Evolutionary conservation across 2,797 vertebrate genomes (phyloP).

Genomic region (Pantherophis alleghaniensis): DNA sequence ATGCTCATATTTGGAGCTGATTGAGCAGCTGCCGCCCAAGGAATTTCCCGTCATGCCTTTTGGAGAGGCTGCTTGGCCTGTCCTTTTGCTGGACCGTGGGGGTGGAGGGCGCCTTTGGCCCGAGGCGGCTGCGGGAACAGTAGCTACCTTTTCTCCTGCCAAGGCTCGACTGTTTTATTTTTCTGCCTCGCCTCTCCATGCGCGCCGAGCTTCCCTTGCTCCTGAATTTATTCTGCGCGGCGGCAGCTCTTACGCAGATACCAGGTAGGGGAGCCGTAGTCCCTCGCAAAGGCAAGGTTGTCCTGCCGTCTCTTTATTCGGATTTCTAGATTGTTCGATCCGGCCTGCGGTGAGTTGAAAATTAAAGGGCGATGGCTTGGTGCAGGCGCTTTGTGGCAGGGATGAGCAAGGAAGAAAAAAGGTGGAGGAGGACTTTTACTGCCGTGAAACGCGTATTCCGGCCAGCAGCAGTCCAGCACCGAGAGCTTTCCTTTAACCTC

Average conservation of each 20-base stretch:
- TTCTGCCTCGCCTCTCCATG: conserved; percentile 17
- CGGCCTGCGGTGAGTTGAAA: neutral
- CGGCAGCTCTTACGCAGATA: conserved; percentile 32
- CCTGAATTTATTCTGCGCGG: conserved; percentile 39
- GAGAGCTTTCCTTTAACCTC: neutral
- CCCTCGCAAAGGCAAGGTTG: neutral
- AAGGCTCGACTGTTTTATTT: neutral
- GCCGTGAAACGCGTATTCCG: neutral
- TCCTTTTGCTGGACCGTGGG: conserved; percentile 6
- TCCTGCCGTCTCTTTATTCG: neutral
- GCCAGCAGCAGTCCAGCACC: neutral
- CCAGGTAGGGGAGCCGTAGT: conserved; percentile 37
- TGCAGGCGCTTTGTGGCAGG: neutral
- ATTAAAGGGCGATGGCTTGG: neutral
- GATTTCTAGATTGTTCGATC: neutral
- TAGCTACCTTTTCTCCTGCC: neutral
- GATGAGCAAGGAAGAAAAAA: neutral
- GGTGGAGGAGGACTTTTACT: neutral
- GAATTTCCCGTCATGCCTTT: conserved; percentile 86
- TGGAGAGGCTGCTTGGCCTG: conserved; percentile 55
- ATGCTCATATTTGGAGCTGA: conserved; percentile 84
- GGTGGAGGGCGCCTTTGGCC: neutral
- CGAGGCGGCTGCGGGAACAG: neutral
- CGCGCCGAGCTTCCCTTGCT: conserved; percentile 41
- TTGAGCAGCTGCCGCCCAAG: conserved; percentile 70